These are phyloP conservation scores for Dermochelys coriacea DNA, from an alignment of 2,797 vertebrate genomes.

Conservation along the genomic window DNA sequence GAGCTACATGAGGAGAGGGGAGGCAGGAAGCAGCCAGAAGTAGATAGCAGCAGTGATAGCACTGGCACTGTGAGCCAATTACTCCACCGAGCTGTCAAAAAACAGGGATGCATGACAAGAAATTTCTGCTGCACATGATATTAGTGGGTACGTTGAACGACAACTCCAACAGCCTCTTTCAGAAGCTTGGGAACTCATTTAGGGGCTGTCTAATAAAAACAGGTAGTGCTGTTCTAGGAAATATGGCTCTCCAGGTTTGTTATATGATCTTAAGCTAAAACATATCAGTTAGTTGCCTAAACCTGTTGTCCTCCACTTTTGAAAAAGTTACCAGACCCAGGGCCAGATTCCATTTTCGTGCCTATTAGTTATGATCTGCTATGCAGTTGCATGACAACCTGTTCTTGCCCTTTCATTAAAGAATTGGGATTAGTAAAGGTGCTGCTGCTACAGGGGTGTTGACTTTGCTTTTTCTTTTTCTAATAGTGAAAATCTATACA, in stretches of 20 bases:
- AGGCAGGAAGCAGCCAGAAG: neutral
- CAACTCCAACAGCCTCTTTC: neutral
- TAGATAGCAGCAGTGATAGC: neutral
- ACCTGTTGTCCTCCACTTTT: neutral
- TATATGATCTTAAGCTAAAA: neutral
- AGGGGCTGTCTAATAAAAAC: neutral
- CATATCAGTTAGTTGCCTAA: neutral
- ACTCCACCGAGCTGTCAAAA: constrained; percentile 20
- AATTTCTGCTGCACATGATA: neutral
- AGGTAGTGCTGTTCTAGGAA: neutral
- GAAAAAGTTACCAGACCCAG: neutral
- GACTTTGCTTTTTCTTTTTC: neutral
- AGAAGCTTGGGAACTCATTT: neutral
- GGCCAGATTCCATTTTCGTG: neutral
- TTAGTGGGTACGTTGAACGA: neutral
- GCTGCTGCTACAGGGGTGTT: neutral
- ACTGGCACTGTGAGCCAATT: constrained; percentile 21
- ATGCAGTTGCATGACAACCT: neutral
- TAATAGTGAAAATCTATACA: neutral
- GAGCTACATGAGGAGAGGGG: neutral
- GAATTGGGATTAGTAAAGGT: neutral
- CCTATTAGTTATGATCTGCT: neutral
- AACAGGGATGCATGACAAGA: neutral
- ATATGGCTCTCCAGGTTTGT: neutral
- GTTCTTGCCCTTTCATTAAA: neutral